Base-by-base conservation (phyloP, 2,113 vertebrate genomes). In the Saguinus midas region DNA sequence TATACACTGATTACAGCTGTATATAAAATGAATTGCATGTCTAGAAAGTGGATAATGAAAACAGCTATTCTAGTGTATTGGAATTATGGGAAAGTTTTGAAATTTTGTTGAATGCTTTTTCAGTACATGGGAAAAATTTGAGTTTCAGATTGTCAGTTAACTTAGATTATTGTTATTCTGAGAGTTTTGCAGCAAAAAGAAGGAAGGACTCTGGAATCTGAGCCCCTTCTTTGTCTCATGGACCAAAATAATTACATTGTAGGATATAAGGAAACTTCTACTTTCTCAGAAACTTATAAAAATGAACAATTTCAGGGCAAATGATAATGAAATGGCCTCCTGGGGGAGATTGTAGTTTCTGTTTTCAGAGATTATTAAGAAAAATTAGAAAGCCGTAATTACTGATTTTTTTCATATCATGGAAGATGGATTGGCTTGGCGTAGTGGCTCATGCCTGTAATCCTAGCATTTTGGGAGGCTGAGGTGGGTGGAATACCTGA, bases 351-450 rank as follows among this genome's bases (percentile, higher is more conserved):
- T 52, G 6, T 81, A 55, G 78, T 58, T 20, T 82, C 43, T 32
- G 13, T 94, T 95, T 55, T 66, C 87, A 92, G 45, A 96, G 86
- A 66, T 86, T 13, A 68, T 94, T 66, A 94, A 93, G 66, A 79
- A 75, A 95, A 94, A 79, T 50, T 27, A 57, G 64, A 57, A 86
- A 81, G 48, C 48, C 2, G 16, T 81, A 68, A 25, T 85, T 45
- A 66, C 73, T 66, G 21, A 83, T 66, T 88, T 27, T 80, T 83
- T 94, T 64, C 14, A 43, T 82, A 64, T 87, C 55, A 87, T n/a
- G 73, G 55, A 87, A 81, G 75, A 87, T 55, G 76, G 35, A 73
- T 72, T 64, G 61, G 27, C 27, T 6, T 0, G 5, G 27, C 5
- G 5, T 27, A 64, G 27, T 64, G 27, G 27, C 61, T 64, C 61